A percentile compares a stretch with the other conserved stretches of the same genome.
Conservation (phyloP, 2,797 vertebrate species). For the Amphiprion clarkii region DNA sequence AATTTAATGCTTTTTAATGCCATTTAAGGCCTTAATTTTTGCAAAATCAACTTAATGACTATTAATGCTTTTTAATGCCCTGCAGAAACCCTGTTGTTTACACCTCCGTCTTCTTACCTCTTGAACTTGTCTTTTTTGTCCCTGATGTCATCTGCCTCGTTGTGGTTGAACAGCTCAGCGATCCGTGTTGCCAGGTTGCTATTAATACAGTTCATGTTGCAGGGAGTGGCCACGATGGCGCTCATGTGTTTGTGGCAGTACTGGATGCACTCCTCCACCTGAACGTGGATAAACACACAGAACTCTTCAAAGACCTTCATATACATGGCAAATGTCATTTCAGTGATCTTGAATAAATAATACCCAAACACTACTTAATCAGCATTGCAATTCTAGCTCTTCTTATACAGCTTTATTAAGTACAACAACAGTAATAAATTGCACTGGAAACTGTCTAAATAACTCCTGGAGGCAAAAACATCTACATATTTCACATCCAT, state of each 20-base stretch:
- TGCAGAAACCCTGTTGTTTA: too few species aligned
- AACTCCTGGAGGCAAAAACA: background rate
- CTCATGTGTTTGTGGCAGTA: slow-evolving; percentile 98
- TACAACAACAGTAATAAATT: background rate
- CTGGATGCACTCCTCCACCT: slow-evolving; percentile 96
- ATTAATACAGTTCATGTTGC: slow-evolving; percentile 99
- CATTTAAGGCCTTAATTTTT: too few species aligned
- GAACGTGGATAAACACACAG: background rate
- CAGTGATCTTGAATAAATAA: background rate
- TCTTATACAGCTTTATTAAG: background rate
- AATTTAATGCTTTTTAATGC: too few species aligned
- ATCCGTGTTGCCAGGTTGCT: slow-evolving; percentile 92
- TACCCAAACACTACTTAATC: background rate
- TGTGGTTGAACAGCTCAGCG: slow-evolving; percentile 93
- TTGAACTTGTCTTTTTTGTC: slow-evolving; percentile 99
- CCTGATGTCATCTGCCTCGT: slow-evolving; percentile 93
- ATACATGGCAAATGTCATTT: background rate
- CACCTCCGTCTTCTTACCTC: slow-evolving; percentile 83
- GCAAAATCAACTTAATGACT: too few species aligned
- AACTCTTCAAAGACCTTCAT: background rate
- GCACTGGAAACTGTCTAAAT: background rate
- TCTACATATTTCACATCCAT: slow-evolving; percentile 42
- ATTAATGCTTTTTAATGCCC: too few species aligned
- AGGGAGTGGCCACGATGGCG: slow-evolving; percentile 93
- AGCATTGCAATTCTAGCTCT: background rate